These are phyloP conservation scores for Chanos chanos DNA, from an alignment of 2,797 vertebrate genomes.

Conservation along the genomic window DNA sequence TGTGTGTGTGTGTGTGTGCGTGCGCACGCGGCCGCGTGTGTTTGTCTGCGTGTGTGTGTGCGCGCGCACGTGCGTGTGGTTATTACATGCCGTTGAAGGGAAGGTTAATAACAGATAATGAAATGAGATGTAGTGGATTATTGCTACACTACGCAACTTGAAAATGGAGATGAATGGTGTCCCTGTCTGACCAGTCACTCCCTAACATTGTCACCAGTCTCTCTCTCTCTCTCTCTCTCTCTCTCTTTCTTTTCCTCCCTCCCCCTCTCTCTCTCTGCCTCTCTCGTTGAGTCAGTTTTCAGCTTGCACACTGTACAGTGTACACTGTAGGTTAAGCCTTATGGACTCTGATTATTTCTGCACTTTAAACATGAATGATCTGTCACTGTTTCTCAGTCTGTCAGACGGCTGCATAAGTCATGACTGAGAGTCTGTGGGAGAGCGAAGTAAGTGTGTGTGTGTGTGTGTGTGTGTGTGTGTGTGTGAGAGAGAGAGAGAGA, in stretches of 20 bases:
- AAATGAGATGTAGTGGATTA: slow-evolving; percentile 73
- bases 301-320: too few relatives aligned
- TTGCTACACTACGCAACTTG: slow-evolving; percentile 63
- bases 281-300: too few relatives aligned
- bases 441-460: neutral
- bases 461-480: neutral
- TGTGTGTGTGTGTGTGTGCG: neutral
- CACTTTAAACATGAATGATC: too few relatives aligned
- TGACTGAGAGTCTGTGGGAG: neutral
- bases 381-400: too few relatives aligned
- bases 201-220: slow-evolving; percentile 17
- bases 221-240: slow-evolving; percentile 5
- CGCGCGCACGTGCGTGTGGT: too few relatives aligned
- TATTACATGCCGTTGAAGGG: slow-evolving; percentile 78
- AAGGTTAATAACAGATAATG: slow-evolving; percentile 83
- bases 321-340: too few relatives aligned
- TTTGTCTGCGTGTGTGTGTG: neutral
- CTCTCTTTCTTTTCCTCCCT: slow-evolving; percentile 38
- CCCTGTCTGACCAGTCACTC: slow-evolving; percentile 28
- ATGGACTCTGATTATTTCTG: too few relatives aligned
- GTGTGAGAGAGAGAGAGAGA: neutral
- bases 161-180: neutral
- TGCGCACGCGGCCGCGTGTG: neutral
- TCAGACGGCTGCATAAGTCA: neutral
- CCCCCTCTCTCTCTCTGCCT: slow-evolving; percentile 5